Evolutionary conservation across 2,888 invertebrate genomes (phyloP), one percentile per base, ranked within the genome.

Genomic region (Netelia melanura): DNA sequence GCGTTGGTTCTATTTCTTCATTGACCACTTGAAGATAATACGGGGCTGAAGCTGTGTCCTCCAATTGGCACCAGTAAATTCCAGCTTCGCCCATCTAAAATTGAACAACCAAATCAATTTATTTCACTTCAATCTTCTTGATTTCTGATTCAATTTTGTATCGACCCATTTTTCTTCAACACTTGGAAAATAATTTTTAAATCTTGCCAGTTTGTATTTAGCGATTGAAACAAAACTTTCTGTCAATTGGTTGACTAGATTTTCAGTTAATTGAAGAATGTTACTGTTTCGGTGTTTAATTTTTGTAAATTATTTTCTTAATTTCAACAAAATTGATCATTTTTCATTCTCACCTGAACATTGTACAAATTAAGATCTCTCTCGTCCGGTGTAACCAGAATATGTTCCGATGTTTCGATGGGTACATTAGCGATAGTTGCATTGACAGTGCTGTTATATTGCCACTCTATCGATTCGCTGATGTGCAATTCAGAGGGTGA

Each of bases 1-100:
- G 89, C 68, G 94, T 91, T 1, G 91, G 91, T 58, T 95, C 95
- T 0, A 93, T 90, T 44, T 94, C 92, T 79, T 94, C 93, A 62
- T 79, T 80, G 10, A 94, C 93, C 0, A 96, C 94, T 61, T 96
- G 95, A 64, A 96, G 88, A 86, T 95, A 94, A 84, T 95, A 94
- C 5, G 94, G 93, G 17, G 94, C 91, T 3, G 94, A 94, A 64
- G 93, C 85, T 3, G 93, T 92, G 71, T 94, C 91, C 10, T 95
- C 95, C 8, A 95, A 86, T 87, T 92, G 91, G 89, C 96, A 96
- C 86, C 94, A 92, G 89, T 96, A 96, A 76, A 95, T 93, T 0
- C 96, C 96, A 0, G 94, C 94, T 89, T 95, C 94, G 58, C 94
- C 93, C 1, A 77, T 43, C 92, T 92, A 77, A 58, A n/a, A 23